Evolutionary conservation across 2,888 invertebrate species (phyloP).

Genomic region (Isoperla grammatica): DNA sequence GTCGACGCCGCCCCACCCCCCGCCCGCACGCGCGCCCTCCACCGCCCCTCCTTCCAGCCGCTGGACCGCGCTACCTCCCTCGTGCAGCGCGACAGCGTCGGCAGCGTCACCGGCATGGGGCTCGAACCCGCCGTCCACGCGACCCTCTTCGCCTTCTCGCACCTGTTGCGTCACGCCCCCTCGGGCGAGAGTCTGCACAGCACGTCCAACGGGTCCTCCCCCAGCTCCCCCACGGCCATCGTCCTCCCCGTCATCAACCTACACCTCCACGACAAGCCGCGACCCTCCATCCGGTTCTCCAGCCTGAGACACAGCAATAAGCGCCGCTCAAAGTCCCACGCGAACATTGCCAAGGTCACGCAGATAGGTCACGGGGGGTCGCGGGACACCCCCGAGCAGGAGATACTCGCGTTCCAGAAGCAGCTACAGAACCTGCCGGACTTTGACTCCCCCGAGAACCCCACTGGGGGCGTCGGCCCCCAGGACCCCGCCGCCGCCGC

Average conservation of each 20-base stretch:
- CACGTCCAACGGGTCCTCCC: slow-evolving; percentile 33
- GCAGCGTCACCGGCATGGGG: slow-evolving; percentile 37
- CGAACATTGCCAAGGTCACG: slow-evolving; percentile 37
- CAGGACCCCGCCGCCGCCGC: slow-evolving; percentile 36
- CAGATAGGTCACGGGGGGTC: slow-evolving; percentile 23
- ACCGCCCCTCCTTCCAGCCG: slow-evolving; percentile 25
- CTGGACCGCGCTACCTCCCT: slow-evolving; percentile 31
- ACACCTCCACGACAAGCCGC: slow-evolving; percentile 23
- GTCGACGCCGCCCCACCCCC: slow-evolving; percentile 24
- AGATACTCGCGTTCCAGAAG: slow-evolving; percentile 51
- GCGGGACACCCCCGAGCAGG: slow-evolving; percentile 44
- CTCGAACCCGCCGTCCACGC: slow-evolving; percentile 39
- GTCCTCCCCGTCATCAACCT: slow-evolving; percentile 34
- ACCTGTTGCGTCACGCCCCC: slow-evolving; percentile 38
- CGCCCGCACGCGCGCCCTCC: slow-evolving; percentile 19
- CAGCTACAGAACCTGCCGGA: slow-evolving; percentile 53
- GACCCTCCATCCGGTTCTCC: slow-evolving; percentile 37
- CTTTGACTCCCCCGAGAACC: slow-evolving; percentile 42
- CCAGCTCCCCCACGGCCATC: slow-evolving; percentile 33
- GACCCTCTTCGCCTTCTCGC: slow-evolving; percentile 37
- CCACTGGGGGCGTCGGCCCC: slow-evolving; percentile 28
- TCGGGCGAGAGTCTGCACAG: slow-evolving; percentile 40
- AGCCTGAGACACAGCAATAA: slow-evolving; percentile 38
- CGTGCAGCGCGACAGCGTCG: slow-evolving; percentile 32
- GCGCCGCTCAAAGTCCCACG: slow-evolving; percentile 39